These are phyloP conservation scores for Myotis yumanensis DNA, from an alignment of 2,113 vertebrate species.

Conservation along the genomic window DNA sequence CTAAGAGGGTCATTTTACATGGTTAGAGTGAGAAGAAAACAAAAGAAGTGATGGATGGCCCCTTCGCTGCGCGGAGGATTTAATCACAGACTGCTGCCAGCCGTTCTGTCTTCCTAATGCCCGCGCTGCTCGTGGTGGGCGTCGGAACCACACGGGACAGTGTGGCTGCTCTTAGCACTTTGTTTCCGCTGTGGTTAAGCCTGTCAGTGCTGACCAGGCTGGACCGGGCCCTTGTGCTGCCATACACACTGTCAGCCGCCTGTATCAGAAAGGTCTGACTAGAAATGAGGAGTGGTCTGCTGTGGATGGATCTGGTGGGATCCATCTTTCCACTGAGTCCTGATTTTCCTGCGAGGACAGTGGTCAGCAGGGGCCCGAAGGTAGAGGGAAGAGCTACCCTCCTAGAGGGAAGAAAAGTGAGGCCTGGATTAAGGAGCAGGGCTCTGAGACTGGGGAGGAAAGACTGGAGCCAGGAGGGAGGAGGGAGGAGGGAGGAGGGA, in stretches of 20 bases:
- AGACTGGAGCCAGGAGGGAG: background rate
- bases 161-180: background rate
- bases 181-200: background rate
- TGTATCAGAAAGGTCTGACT: background rate
- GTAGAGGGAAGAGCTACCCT: background rate
- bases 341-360: background rate
- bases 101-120: background rate
- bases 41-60: conserved; percentile 1
- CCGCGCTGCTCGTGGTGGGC: fast-evolving
- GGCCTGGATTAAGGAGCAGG: too few species aligned
- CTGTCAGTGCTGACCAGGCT: background rate
- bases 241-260: background rate
- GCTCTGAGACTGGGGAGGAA: background rate
- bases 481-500: too few species aligned
- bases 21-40: conserved; percentile 20
- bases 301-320: background rate
- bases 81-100: background rate
- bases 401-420: background rate
- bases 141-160: background rate
- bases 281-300: background rate
- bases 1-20: conserved; percentile 43
- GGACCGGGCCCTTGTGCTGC: background rate
- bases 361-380: background rate
- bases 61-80: background rate
- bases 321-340: background rate